A percentile compares a stretch with the other conserved stretches of the same genome.
phyloP scores from a whole-genome alignment of 2,113 vertebrate genomes.

The Dolichotis patagonum region DNA sequence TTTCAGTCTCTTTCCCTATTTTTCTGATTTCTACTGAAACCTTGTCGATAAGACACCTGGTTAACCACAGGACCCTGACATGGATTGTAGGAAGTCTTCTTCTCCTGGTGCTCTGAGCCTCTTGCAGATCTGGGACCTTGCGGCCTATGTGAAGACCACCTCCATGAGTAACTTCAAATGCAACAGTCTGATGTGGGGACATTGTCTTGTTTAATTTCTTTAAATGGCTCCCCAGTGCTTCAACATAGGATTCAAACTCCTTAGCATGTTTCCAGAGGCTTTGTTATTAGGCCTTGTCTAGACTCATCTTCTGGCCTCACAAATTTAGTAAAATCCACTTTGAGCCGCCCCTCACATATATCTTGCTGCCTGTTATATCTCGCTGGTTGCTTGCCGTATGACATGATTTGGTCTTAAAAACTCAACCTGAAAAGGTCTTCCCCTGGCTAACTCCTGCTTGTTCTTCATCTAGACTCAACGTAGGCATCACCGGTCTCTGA shows the following conservation, averaged over 20 bases:
- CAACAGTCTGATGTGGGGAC: not conserved
- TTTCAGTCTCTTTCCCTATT: not conserved
- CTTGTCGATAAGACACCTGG: not conserved
- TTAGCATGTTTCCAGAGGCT: not conserved
- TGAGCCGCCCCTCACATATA: not conserved
- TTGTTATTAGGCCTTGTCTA: not conserved
- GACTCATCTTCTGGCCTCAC: not conserved
- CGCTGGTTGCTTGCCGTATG: not conserved
- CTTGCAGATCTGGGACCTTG: not conserved
- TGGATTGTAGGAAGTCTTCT: not conserved
- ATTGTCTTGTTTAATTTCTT: not conserved
- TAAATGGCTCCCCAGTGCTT: fast-evolving
- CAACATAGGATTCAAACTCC: not conserved
- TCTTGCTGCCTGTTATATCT: not conserved
- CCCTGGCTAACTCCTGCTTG: not conserved
- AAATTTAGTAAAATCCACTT: not conserved
- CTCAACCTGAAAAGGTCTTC: not conserved
- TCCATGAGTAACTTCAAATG: not conserved
- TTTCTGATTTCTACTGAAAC: not conserved
- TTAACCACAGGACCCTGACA: not conserved
- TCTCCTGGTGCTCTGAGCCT: not conserved
- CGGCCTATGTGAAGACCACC: not conserved
- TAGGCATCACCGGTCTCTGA: not conserved
- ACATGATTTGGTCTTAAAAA: not conserved
- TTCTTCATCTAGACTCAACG: not conserved